Percentiles rank a stretch among this genome's conserved stretches.
Evolutionary conservation across 2,888 invertebrate genomes (phyloP).

Genomic region (Glyphotaelius pellucidus): DNA sequence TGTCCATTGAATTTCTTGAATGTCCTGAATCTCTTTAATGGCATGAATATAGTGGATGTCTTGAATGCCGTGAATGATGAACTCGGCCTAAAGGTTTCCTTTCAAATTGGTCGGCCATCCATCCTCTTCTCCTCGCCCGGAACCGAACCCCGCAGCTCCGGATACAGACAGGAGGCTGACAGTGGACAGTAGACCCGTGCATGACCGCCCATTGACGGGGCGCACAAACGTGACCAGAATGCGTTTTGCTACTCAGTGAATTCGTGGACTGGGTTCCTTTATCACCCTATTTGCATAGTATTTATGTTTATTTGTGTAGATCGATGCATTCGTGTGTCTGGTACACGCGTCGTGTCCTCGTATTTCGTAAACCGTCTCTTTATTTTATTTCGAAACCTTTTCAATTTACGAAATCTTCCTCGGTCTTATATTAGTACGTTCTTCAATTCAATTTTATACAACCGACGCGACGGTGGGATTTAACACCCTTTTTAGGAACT

Average conservation of each 20-base stretch:
- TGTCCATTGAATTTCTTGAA: neutral
- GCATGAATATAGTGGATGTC: neutral
- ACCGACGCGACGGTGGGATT: neutral
- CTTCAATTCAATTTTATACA: neutral
- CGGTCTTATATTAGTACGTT: neutral
- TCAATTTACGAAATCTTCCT: neutral
- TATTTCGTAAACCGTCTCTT: neutral
- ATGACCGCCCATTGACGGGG: neutral
- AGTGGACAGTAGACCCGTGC: neutral
- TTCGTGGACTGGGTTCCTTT: constrained; percentile 8
- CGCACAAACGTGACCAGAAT: constrained; percentile 11
- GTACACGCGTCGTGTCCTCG: neutral
- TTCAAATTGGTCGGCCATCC: constrained; percentile 2
- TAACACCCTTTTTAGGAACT: neutral
- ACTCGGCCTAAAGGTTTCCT: neutral
- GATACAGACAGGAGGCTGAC: neutral
- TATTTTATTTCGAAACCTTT: neutral
- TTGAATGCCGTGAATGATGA: constrained; percentile 6
- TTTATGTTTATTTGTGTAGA: neutral
- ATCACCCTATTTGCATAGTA: neutral
- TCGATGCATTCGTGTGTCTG: neutral
- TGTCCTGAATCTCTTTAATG: neutral
- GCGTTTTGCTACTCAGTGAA: neutral
- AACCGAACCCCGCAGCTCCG: neutral
- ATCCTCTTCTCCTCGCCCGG: neutral